Evolutionary conservation across 2,797 vertebrate genomes (phyloP).

Genomic region (Oryzias sinensis): DNA sequence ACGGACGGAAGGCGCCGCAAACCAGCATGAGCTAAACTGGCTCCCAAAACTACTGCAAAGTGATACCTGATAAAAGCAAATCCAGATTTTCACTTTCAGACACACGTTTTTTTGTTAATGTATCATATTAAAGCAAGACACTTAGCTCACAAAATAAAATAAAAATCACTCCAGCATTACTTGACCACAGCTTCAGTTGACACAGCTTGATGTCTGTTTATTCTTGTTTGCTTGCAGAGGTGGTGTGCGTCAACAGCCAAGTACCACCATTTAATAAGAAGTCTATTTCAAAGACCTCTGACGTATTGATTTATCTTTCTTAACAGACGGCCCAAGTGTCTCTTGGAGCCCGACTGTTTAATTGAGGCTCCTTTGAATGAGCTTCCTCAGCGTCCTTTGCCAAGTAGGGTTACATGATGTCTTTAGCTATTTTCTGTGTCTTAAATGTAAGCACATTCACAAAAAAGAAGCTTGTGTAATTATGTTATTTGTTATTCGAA

Average conservation of each 20-base stretch:
- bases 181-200: slow-evolving; percentile 5
- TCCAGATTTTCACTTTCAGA: too few species aligned
- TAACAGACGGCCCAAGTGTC: slow-evolving; percentile 61
- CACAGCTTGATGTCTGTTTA: slow-evolving; percentile 32
- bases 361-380: slow-evolving; percentile 63
- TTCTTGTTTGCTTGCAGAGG: slow-evolving; percentile 50
- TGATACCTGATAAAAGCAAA: too few species aligned
- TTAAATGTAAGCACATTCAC: too few species aligned
- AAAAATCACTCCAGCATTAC: background rate
- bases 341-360: slow-evolving; percentile 58
- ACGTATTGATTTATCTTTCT: slow-evolving; percentile 64
- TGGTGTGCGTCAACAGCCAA: slow-evolving; percentile 39
- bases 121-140: background rate
- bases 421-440: too few species aligned
- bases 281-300: slow-evolving; percentile 54
- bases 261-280: slow-evolving; percentile 49
- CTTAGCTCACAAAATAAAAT: background rate
- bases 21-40: too few species aligned
- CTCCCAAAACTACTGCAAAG: too few species aligned
- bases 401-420: background rate
- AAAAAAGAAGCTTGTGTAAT: too few species aligned
- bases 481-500: too few species aligned
- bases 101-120: too few species aligned
- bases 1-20: too few species aligned
- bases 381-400: slow-evolving; percentile 33